Base-by-base conservation (phyloP, 1,140 invertebrate genomes). In the Wasmannia auropunctata region DNA sequence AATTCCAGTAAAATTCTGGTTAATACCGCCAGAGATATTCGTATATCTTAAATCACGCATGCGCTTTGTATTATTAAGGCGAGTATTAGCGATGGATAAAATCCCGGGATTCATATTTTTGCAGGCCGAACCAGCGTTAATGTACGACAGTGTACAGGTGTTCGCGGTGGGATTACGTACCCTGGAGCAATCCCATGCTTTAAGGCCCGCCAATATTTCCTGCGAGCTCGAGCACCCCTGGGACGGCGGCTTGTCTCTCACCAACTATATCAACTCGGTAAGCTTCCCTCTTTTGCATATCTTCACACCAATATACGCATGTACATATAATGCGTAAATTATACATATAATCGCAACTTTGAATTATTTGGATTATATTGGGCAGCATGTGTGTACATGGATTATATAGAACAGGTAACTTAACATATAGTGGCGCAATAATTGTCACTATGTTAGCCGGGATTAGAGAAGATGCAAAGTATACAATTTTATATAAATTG, bases 221-320 rank as follows among this genome's bases (percentile, higher is more conserved):
- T 97, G 97, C 91, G 96, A 97, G 90, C 95, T 96, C 31, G 97
- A 97, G 92, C 95, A 96, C 85, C 96, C 97, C 0, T 98, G 97
- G 97, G 96, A 96, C 56, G 97, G 97, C 46, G 98, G 97, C n/a
- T 96, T 97, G 56, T 97, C 97, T 86, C 96, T 98, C 58, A 97
- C 97, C 90, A 98, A 98, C 94, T 98, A 98, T 94, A 97, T 97
- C 88, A 97, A 97, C 94, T 96, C 97, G 88, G 97, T 97, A 94
- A 96, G 96, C 95, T 85, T 87, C 11, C 16, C 43, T 37, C 58
- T 60, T 86, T 62, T 54, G 37, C 56, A 5, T 51, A 54, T 80
- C 14, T 37, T n/a, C n/a, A 43, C 25, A 43, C 8, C 19, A 10
- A n/a, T 40, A 22, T 7, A 19, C 25, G n/a, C n/a, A 16, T 10